phyloP scores from a whole-genome alignment of 2,113 vertebrate genomes.

The Pseudorectes ferrugineus region DNA sequence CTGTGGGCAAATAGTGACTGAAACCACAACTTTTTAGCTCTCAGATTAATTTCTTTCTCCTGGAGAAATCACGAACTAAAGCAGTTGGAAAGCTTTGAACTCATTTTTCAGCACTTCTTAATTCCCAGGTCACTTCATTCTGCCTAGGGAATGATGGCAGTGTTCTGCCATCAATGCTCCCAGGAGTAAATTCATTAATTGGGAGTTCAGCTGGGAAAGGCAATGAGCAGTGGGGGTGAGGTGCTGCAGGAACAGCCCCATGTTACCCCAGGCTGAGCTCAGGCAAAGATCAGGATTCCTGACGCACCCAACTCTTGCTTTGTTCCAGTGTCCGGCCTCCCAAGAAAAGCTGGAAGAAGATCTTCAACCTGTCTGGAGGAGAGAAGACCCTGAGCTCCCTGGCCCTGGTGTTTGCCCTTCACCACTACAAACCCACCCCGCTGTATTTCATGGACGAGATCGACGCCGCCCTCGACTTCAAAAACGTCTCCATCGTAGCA shows the following conservation, averaged over 20 bases:
- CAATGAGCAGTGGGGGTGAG: neutral
- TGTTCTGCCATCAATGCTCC: neutral
- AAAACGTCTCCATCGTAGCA: conserved; percentile 97
- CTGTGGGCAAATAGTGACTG: neutral
- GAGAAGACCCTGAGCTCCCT: conserved; percentile 97
- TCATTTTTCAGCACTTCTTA: neutral
- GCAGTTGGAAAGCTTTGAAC: neutral
- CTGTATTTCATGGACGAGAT: conserved; percentile 99
- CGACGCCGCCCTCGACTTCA: conserved; percentile 96
- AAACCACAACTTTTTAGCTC: neutral
- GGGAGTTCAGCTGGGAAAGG: neutral
- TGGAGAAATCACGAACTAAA: neutral
- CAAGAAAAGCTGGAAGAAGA: conserved; percentile 99
- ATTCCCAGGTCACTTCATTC: neutral
- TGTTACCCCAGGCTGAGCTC: neutral
- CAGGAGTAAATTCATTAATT: rapidly evolving
- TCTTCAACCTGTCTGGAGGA: conserved; percentile 95
- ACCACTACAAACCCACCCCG: conserved; percentile 96
- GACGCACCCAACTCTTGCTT: neutral
- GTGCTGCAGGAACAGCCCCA: neutral
- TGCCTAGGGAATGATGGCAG: rapidly evolving
- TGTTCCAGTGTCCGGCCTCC: conserved; percentile 89
- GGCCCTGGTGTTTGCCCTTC: conserved; percentile 94
- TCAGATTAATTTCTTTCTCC: neutral
- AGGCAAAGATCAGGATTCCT: neutral